Base-by-base conservation (phyloP, 2,797 vertebrate species). In the Pseudotriccus pelzelni region DNA sequence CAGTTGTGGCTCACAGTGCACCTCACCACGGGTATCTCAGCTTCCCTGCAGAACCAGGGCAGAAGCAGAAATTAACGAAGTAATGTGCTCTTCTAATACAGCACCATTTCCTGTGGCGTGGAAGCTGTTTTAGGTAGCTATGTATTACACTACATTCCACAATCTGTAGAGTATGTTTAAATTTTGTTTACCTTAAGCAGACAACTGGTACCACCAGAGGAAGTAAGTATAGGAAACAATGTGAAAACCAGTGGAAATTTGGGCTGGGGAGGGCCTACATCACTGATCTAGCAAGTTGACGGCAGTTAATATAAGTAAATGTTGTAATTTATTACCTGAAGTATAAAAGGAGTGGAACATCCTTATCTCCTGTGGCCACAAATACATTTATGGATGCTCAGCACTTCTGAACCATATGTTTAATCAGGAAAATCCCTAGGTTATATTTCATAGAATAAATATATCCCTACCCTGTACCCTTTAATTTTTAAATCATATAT, bases 21-120 rank as follows among this genome's bases (percentile, higher is more conserved):
- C 20, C 37, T 72, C 25, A 8, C 49, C 3, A 0, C 8, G 12
- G 12, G 7, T 22, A 9, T 16, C n/a, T 20, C 5, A 3, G 53
- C 74, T 60, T 49, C 24, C 30, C 43, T 70, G 78, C 37, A 64
- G 63, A 63, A 14, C 49, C 30, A 37, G 22, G 27, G 55, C 20
- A 60, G 41, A 37, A 37, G 22, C 39, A 64, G n/a, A 66, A 73
- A 78, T 70, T 11, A 24, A 16, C 0, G 0, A 1, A 58, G 39
- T 30, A 13, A 4, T 4, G 12, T 62, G 44, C 30, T 41, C 8
- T 34, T 28, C 34, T 49, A 44, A 19, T 10, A 8, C 32, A 50
- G 27, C 28, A 81, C n/a, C 16, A 14, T 39, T 76, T 79, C 72
- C 39, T 64, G 17, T 63, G 36, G 5, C 12, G 16, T 7, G 10